Evolutionary conservation across 53 echinoderm and acorn worm species (phyloP).

Genomic region (Mesocentrotus franciscanus): DNA sequence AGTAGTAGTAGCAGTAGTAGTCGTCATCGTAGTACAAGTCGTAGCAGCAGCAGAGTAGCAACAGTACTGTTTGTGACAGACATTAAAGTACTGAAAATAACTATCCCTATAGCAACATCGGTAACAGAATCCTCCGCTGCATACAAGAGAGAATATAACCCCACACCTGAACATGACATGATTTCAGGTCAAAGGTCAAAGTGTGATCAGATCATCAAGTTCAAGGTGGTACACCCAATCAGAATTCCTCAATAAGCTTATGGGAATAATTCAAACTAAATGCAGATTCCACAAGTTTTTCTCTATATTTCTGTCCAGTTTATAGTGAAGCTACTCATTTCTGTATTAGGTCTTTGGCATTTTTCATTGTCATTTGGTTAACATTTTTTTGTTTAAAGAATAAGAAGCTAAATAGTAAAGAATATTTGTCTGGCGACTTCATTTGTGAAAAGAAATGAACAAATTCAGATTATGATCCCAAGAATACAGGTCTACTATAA

Average conservation of each 20-base stretch:
- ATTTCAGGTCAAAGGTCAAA: conserved; percentile 9
- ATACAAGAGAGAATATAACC: not conserved
- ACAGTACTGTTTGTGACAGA: not conserved
- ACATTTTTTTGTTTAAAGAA: not conserved
- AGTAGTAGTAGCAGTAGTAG: too few species aligned
- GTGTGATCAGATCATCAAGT: conserved; percentile 41
- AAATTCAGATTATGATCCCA: not conserved
- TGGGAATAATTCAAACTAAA: not conserved
- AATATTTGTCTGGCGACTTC: not conserved
- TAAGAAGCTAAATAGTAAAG: too few species aligned
- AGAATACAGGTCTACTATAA: not conserved
- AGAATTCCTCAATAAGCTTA: not conserved
- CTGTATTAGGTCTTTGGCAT: not conserved
- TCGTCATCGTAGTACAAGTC: too few species aligned
- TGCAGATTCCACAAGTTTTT: not conserved
- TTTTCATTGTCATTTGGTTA: not conserved
- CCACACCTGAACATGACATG: conserved; percentile 26
- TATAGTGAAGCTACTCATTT: not conserved
- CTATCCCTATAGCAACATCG: not conserved
- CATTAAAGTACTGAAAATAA: not conserved
- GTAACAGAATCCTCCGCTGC: not conserved
- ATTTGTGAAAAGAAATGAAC: not conserved
- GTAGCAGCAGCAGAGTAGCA: too few species aligned
- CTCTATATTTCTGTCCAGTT: not conserved
- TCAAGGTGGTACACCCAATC: conserved; percentile 40